Evolutionary conservation across 2,113 vertebrate species (phyloP), one percentile per base, ranked within the genome.

Genomic region (Neopipo cinnamomea): DNA sequence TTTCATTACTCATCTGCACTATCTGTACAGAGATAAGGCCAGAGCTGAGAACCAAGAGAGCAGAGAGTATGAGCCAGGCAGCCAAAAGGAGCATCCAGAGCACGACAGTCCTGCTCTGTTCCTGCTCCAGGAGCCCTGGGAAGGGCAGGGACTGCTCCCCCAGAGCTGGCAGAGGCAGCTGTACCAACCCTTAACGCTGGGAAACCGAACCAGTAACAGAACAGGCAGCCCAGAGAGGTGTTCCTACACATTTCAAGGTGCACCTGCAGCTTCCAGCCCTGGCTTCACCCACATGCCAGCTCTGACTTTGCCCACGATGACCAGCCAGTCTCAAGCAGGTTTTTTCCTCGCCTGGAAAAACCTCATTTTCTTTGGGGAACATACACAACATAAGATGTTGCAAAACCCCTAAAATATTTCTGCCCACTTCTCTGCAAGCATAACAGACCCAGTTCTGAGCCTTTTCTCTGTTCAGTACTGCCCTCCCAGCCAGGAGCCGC

Each of bases 31-130:
- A 80, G 85, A 88, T 73, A 84, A 91, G 74, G 83, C 7, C 28
- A 11, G 82, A 88, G 62, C 62, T 75, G 82, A 21, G 61, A 61
- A 72, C n/a, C 5, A 52, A 0, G 1, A 59, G 59, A 80, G 86
- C 68, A 46, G 61, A 82, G 70, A 47, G 39, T 47, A 61, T 4
- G 62, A 68, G 79, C 20, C 71, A 55, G 62, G 62, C 71, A 75
- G 62, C 3, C 7, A n/a, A 16, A 72, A 18, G 41, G 35, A 80
- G 76, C 28, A 12, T 12, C 44, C 5, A n/a, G 62, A 39, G 53
- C 0, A 0, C 11, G 59, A 20, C 0, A 0, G 44, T 16, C 28
- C 61, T 74, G 52, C 37, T 25, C 50, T 52, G 50, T 25, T 25
- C 67, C 85, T 65, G 58, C 75, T 42, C 66, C 0, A 0, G 22